phyloP scores from a whole-genome alignment of 2,113 vertebrate species.

The Xerus inauris region DNA sequence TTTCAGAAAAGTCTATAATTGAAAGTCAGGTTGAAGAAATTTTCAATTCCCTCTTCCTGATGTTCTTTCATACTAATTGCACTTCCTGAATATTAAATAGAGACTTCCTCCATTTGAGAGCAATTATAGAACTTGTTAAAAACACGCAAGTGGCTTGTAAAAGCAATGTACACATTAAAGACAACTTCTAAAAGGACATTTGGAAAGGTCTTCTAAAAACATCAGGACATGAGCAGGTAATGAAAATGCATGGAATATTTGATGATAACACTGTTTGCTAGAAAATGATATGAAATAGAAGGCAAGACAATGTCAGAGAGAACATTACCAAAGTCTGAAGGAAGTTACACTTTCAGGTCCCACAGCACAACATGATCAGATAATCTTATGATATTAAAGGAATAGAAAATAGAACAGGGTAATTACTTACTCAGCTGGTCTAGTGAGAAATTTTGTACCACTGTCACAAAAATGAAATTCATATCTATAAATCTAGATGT shows the following conservation, averaged over 20 bases:
- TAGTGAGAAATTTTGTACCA: not conserved
- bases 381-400: not conserved
- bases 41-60: conserved; percentile 74
- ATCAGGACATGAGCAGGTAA: conserved; percentile 27
- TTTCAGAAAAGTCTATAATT: conserved; percentile 71
- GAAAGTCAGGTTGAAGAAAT: conserved; percentile 77
- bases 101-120: conserved; percentile 51
- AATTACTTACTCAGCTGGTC: not conserved
- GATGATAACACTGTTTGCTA: not conserved
- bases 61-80: conserved; percentile 78
- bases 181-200: conserved; percentile 44
- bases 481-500: not conserved
- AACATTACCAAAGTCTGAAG: conserved; percentile 15
- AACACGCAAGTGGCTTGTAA: conserved; percentile 67
- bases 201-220: conserved; percentile 66
- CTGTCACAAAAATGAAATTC: not conserved
- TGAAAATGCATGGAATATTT: conserved; percentile 40
- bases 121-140: conserved; percentile 72
- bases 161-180: conserved; percentile 65
- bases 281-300: conserved; percentile 22
- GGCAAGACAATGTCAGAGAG: conserved; percentile 47
- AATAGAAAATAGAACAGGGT: not conserved
- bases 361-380: not conserved
- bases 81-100: conserved; percentile 76
- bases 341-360: not conserved